Evolutionary conservation across 2,888 invertebrate species (phyloP), one percentile per base, ranked within the genome.

Genomic region (Scelioninae gen. 2): DNA sequence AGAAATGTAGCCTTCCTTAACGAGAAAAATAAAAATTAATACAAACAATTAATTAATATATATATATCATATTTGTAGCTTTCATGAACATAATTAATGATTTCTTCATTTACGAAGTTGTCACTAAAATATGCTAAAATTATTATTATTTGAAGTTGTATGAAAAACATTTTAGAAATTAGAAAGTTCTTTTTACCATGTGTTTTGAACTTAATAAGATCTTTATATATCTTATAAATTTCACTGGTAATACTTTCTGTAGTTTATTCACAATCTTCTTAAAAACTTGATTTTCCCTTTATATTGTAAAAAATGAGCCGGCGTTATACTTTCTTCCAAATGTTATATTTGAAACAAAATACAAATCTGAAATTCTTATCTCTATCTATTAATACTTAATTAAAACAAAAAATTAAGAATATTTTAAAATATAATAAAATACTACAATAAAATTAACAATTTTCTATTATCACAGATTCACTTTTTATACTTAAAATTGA

Each of bases 211-310:
- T 37, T 18, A 16, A 57, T 18, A 41, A 22, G 16, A 35, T 65
- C 19, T 65, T 33, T 46, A n/a, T n/a, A n/a, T n/a, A n/a, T n/a
- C n/a, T n/a, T n/a, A n/a, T 10, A 48, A 65, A 67, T 67, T 67
- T 67, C 67, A 58, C 58, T 50, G 16, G 28, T 11, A 41, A 50
- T 33, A 58, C 48, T 60, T 68, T 67, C 65, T 7, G 50, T n/a
- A n/a, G 43, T 9, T 41, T 41, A 35, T 67, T 57, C n/a, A 57
- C 16, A 41, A 31, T 19, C 41, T n/a, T n/a, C 41, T 5, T 50
- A 13, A 58, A 43, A 58, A 48, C 31, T 41, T 31, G 41, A 46
- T 37, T 48, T 65, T 28, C 46, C 43, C 57, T 57, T 67, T 67
- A 67, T 41, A 31, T n/a, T 9, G 39, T 10, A 18, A 68, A 68